Conservation (phyloP, 2,888 invertebrate species). For the Trichogramma dendrolimi region DNA sequence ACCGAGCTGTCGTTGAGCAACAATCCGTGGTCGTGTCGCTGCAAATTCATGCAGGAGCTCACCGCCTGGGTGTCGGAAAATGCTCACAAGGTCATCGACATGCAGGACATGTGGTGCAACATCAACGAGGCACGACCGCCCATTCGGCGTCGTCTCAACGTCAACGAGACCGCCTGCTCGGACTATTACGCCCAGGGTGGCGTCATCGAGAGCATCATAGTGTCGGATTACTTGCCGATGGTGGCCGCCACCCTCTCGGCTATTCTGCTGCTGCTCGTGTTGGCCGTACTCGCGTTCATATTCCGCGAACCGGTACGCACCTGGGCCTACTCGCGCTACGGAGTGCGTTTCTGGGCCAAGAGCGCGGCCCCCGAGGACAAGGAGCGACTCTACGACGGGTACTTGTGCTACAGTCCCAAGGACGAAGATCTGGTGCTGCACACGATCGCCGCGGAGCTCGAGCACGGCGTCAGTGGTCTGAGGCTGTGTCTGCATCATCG, state of each 20-base stretch:
- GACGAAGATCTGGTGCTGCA: slow-evolving; percentile 87
- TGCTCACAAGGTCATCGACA: slow-evolving; percentile 73
- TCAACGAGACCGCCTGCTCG: slow-evolving; percentile 81
- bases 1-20: slow-evolving; percentile 74
- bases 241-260: slow-evolving; percentile 76
- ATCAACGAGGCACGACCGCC: slow-evolving; percentile 71
- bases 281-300: slow-evolving; percentile 74
- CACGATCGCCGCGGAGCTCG: slow-evolving; percentile 77
- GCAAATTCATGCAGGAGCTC: slow-evolving; percentile 80
- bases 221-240: slow-evolving; percentile 80
- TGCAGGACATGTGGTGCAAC: slow-evolving; percentile 76
- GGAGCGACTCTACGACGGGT: slow-evolving; percentile 86
- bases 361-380: slow-evolving; percentile 70
- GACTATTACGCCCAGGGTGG: slow-evolving; percentile 81
- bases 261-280: slow-evolving; percentile 71
- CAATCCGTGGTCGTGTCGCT: slow-evolving; percentile 87
- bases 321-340: slow-evolving; percentile 84
- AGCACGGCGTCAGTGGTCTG: slow-evolving; percentile 75
- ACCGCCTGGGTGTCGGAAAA: slow-evolving; percentile 80
- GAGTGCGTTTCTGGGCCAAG: slow-evolving; percentile 72
- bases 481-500: slow-evolving; percentile 85
- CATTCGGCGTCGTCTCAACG: slow-evolving; percentile 74
- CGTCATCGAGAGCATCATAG: slow-evolving; percentile 76
- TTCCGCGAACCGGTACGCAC: slow-evolving; percentile 82
- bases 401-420: slow-evolving; percentile 87